These are phyloP conservation scores for Ictalurus furcatus DNA, from an alignment of 2,113 vertebrate species.

Conservation along the genomic window DNA sequence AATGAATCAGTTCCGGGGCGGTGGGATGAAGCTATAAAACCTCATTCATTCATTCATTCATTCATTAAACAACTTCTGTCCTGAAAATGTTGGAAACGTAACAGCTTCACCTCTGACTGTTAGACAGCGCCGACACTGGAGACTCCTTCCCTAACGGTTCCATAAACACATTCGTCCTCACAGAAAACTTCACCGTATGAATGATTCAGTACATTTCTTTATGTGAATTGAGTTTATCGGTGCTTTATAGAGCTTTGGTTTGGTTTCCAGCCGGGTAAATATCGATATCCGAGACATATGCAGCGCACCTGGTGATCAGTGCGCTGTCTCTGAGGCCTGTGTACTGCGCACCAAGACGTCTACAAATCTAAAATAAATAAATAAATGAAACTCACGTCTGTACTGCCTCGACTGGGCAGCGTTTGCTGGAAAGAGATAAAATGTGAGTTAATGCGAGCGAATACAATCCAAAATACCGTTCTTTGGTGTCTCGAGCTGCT, in stretches of 20 bases:
- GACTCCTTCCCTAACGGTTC: neutral
- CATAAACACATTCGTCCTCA: neutral
- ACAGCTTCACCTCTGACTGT: neutral
- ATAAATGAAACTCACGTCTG: neutral
- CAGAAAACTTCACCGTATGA: neutral
- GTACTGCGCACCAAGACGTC: neutral
- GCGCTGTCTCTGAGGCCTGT: neutral
- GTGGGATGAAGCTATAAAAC: no score
- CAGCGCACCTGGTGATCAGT: neutral
- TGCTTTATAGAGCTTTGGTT: neutral
- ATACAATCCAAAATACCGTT: neutral
- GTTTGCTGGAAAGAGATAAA: conserved; percentile 7
- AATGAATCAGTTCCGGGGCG: neutral
- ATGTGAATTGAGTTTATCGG: neutral
- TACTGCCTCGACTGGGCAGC: neutral
- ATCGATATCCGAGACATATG: neutral
- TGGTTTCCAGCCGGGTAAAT: neutral
- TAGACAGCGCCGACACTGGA: neutral
- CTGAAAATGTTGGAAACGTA: neutral
- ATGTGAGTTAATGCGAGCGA: neutral
- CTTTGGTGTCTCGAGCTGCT: neutral
- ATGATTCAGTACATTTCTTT: neutral
- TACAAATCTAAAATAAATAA: no score
- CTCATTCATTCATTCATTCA: no score
- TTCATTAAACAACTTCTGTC: neutral